Evolutionary conservation across 2,113 vertebrate genomes (phyloP), one percentile per base, ranked within the genome.

Genomic region (Chloropsis hardwickii): DNA sequence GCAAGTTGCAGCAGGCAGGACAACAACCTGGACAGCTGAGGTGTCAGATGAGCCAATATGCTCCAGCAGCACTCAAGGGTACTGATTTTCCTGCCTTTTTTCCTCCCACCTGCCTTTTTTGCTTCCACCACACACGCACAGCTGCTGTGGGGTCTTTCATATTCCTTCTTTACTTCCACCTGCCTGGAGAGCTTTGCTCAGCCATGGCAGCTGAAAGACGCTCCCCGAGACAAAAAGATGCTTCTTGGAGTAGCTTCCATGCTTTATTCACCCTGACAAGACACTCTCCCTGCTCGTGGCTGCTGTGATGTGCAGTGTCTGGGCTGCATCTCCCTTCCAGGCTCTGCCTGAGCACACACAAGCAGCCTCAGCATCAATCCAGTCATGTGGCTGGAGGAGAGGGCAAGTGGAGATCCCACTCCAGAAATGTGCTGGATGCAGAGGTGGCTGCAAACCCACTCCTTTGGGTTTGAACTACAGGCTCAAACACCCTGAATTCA

Each of bases 191-290:
- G 81, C 67, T 80, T 21, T 2, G 3, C 31, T 71, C 51, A 74
- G 56, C 40, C 45, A 13, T 0, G 6, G 56, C 0, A 5, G 58
- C 50, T 50, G 42, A 20, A 90, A 83, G 61, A 57, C 0, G 2
- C 60, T 84, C 22, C 61, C 67, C 2, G 12, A n/a, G 51, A 61
- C 42, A 50, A 19, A 37, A 57, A 44, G 66, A 82, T 40, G 72
- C 40, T 81, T 90, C 53, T 57, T 2, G 3, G 39, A 54, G 79
- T 2, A 50, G 37, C 35, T 39, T 69, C 64, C 25, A 1, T 25
- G 76, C 67, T 66, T 88, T 73, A 76, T 61, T 65, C 35, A 31
- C 45, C 23, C 31, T 91, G 89, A 64, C 76, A 90, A 47, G 91
- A n/a, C 12, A 13, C 47, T 51, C 29, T 27, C 31, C 21, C 50